phyloP scores from a whole-genome alignment of 2,888 invertebrate species.

The Chrysotoxum bicinctum region DNA sequence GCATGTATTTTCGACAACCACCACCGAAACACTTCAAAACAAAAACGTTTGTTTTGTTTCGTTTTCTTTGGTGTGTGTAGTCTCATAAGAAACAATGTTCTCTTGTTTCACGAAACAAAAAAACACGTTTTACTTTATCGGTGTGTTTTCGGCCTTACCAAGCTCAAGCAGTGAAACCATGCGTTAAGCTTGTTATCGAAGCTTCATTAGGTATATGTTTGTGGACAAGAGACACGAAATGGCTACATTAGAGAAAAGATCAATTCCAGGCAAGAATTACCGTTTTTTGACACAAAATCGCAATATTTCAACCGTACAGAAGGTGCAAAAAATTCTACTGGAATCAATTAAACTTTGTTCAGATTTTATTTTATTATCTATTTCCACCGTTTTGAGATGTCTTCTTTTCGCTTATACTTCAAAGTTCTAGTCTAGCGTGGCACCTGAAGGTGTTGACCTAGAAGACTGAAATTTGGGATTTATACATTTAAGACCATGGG shows the following conservation, averaged over 20 bases:
- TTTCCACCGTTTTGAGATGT: neutral
- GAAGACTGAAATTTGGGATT: neutral
- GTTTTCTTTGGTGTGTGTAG: no score
- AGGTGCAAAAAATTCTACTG: neutral
- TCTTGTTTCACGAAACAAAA: no score
- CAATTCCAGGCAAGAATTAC: neutral
- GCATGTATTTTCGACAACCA: no score
- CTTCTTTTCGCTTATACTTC: neutral
- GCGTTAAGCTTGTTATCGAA: slow-evolving; percentile 49
- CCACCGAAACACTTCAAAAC: no score
- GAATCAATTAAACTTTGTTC: neutral
- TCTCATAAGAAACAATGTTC: no score
- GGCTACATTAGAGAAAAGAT: slow-evolving; percentile 34
- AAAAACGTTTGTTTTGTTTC: no score
- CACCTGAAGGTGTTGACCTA: neutral
- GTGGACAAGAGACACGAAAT: slow-evolving; percentile 40
- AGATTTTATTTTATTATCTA: neutral
- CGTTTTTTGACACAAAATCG: neutral
- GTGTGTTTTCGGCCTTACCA: no score
- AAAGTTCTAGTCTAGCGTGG: neutral
- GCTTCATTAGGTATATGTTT: slow-evolving; percentile 42
- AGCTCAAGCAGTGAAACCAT: slow-evolving; percentile 33
- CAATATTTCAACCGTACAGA: neutral
- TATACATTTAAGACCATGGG: neutral
- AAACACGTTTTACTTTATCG: no score